These are phyloP conservation scores for Prosopocoilus inquinatus DNA, from an alignment of 2,888 invertebrate species.

Conservation along the genomic window DNA sequence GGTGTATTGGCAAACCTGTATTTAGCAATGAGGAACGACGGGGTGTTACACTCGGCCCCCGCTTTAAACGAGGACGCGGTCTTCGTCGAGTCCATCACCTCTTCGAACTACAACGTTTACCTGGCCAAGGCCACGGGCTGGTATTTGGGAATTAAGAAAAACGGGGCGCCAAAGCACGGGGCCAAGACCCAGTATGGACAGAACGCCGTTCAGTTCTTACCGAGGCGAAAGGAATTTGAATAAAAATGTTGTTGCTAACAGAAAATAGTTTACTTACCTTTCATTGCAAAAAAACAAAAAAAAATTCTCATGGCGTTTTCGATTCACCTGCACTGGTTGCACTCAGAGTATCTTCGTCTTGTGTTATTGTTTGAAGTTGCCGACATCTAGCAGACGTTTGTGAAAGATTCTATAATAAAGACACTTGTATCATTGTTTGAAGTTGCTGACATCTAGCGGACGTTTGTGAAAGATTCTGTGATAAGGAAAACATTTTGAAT, in stretches of 20 bases:
- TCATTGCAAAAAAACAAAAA: no score
- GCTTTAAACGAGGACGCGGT: conserved; percentile 48
- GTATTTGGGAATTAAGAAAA: conserved; percentile 58
- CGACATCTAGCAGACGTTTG: no score
- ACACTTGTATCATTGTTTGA: no score
- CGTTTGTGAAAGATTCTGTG: no score
- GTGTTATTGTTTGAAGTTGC: no score
- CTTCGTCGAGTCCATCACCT: conserved; percentile 51
- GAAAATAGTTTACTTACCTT: no score
- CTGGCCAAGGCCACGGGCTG: conserved; percentile 53
- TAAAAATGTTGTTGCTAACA: not conserved
- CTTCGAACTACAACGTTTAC: conserved; percentile 53
- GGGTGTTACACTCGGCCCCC: conserved; percentile 53
- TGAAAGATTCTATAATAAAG: no score
- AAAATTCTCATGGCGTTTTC: no score
- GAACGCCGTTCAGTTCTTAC: conserved; percentile 57
- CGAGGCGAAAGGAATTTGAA: conserved; percentile 29
- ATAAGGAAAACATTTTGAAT: no score
- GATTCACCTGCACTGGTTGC: no score
- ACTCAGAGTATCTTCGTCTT: no score
- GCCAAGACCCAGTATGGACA: conserved; percentile 54
- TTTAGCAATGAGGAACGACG: conserved; percentile 55
- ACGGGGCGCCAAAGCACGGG: conserved; percentile 55
- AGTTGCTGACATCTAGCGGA: no score
- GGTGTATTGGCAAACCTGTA: conserved; percentile 52